Evolutionary conservation across 2,797 vertebrate species (phyloP).

Genomic region (Muraenolepis orangiensis): DNA sequence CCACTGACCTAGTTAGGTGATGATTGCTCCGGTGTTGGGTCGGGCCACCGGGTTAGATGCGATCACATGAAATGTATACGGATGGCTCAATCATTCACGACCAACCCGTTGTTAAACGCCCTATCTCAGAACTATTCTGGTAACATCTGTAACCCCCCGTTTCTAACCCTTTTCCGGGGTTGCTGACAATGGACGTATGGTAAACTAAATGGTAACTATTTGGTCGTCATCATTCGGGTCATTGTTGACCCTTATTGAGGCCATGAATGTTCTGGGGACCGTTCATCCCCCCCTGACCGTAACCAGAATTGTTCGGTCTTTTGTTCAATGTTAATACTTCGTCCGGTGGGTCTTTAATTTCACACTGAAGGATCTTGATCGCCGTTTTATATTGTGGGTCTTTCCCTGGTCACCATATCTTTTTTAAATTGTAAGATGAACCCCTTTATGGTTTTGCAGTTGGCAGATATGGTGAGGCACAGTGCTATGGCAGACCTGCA

Average conservation of each 20-base stretch:
- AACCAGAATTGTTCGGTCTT: background rate
- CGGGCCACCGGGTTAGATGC: too few relatives aligned
- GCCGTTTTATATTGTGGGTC: background rate
- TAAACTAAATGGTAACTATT: background rate
- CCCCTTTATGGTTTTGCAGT: constrained; percentile 45
- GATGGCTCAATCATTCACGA: too few relatives aligned
- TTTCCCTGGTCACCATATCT: background rate
- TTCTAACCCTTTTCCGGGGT: background rate
- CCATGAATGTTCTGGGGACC: background rate
- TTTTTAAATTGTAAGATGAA: background rate
- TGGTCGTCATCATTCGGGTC: background rate
- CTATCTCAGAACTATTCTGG: background rate
- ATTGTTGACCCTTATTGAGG: background rate
- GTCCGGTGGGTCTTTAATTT: background rate
- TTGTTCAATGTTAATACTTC: background rate
- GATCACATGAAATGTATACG: too few relatives aligned
- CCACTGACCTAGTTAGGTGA: background rate
- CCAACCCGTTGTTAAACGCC: background rate
- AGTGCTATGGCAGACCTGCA: constrained; percentile 65
- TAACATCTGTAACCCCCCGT: background rate
- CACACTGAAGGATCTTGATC: background rate
- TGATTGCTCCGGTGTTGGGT: background rate
- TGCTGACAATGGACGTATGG: background rate
- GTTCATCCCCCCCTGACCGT: background rate
- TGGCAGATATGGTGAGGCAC: constrained; percentile 73